Evolutionary conservation across 2,888 invertebrate species (phyloP).

Genomic region (Callosobruchus maculatus): DNA sequence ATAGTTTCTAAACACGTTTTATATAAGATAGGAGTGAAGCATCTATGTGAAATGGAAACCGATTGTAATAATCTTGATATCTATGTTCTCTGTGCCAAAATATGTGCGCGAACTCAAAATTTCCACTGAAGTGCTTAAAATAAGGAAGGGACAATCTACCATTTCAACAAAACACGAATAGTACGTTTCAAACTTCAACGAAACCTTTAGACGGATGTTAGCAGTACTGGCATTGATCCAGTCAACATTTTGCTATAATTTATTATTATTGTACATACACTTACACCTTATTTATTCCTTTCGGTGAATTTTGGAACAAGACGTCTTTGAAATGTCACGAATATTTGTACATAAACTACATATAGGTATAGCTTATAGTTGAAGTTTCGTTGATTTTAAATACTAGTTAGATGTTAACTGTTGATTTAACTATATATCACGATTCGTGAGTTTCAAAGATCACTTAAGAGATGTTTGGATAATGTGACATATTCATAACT

Average conservation of each 20-base stretch:
- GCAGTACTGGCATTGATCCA: slow-evolving; percentile 14
- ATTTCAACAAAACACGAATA: slow-evolving; percentile 12
- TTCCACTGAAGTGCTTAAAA: not conserved
- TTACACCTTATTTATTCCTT: slow-evolving; percentile 24
- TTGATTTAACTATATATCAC: not conserved
- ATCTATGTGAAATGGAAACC: no score
- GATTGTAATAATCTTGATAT: no score
- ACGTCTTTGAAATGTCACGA: slow-evolving; percentile 2
- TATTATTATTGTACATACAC: slow-evolving; percentile 27
- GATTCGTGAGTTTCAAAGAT: slow-evolving; percentile 21
- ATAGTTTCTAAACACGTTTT: no score
- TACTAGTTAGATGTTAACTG: not conserved
- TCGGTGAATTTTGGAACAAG: slow-evolving; percentile 45
- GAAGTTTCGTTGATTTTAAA: not conserved
- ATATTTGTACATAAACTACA: not conserved
- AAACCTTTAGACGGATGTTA: slow-evolving; percentile 29
- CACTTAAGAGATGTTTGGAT: slow-evolving; percentile 41
- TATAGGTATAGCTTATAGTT: not conserved
- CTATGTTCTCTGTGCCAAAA: no score
- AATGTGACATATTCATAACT: slow-evolving; percentile 45
- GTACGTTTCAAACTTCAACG: slow-evolving; percentile 47
- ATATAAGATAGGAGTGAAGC: no score
- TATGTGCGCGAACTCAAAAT: not conserved
- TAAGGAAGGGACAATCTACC: slow-evolving; percentile 30
- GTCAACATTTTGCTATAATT: slow-evolving; percentile 23